Conservation (phyloP, 2,888 invertebrate genomes). For the Watsonalla cultraria region DNA sequence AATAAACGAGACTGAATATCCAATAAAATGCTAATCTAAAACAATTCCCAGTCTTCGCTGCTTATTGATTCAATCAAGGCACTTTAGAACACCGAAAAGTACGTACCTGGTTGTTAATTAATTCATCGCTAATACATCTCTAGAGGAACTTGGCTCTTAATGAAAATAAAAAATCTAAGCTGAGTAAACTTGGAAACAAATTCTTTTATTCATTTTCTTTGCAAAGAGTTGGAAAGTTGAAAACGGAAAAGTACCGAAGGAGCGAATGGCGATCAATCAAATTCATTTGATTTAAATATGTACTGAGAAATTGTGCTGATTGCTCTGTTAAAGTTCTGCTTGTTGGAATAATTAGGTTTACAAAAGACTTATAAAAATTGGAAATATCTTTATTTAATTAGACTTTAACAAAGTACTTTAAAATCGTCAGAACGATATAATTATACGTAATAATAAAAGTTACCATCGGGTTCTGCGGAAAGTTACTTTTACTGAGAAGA, state of each 20-base stretch:
- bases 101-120: neutral
- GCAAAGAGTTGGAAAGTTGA: neutral
- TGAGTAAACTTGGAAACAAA: neutral
- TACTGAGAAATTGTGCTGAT: neutral
- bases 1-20: no score
- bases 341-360: no score
- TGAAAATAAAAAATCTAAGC: neutral
- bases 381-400: no score
- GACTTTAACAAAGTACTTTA: no score
- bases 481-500: no score
- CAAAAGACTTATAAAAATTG: no score
- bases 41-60: no score
- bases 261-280: conserved; percentile 42
- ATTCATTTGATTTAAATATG: conserved; percentile 39
- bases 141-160: neutral
- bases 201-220: neutral
- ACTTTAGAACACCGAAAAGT: neutral
- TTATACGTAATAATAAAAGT: no score
- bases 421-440: no score
- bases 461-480: no score
- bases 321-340: neutral
- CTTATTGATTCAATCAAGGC: no score
- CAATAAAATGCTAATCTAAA: no score
- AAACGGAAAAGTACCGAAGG: conserved; percentile 20
- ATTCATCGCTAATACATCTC: neutral